A percentile compares a stretch with the other conserved stretches of the same genome.
These are phyloP conservation scores for Halisarca cf. caerulea DNA, from an alignment of 37 sponge, comb jelly and placozoan genomes.

Conservation along the genomic window DNA sequence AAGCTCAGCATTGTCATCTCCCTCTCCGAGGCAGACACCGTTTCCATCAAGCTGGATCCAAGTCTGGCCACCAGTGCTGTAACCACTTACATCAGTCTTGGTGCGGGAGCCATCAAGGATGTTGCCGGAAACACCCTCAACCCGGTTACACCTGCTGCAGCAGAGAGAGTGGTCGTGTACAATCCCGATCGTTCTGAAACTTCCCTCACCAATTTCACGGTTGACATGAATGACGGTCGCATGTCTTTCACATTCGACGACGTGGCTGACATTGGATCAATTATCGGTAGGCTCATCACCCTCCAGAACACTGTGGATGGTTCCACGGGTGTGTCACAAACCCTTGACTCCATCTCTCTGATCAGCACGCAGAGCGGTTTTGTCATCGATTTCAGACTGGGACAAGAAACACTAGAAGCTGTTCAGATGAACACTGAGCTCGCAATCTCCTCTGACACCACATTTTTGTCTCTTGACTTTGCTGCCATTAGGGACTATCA, in stretches of 20 bases:
- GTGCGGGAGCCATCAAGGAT: conserved; percentile 51
- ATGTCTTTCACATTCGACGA: conserved; percentile 73
- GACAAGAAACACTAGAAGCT: conserved; percentile 28
- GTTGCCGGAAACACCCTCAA: conserved; percentile 52
- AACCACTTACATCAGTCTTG: conserved; percentile 55
- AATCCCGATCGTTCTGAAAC: conserved; percentile 47
- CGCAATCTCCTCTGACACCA: conserved; percentile 58
- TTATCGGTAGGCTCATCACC: conserved; percentile 54
- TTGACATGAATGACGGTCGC: conserved; percentile 73
- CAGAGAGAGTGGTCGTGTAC: background rate
- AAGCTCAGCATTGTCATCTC: conserved; percentile 46
- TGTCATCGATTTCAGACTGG: conserved; percentile 61
- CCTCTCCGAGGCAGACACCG: conserved; percentile 51
- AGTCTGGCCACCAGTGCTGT: conserved; percentile 26
- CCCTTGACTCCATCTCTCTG: conserved; percentile 1
- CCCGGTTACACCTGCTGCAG: conserved; percentile 31
- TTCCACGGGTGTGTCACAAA: conserved; percentile 18
- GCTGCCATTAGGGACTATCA: conserved; percentile 42
- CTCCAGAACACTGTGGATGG: conserved; percentile 48
- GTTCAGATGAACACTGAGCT: conserved; percentile 62
- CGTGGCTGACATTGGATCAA: conserved; percentile 51
- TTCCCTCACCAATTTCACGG: conserved; percentile 42
- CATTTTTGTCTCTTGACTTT: conserved; percentile 37
- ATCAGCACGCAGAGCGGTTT: conserved; percentile 39
- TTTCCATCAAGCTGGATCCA: conserved; percentile 56